Percentiles rank a stretch among this genome's conserved stretches.
phyloP scores from a whole-genome alignment of 2,888 invertebrate species.

The Lymantria monacha region DNA sequence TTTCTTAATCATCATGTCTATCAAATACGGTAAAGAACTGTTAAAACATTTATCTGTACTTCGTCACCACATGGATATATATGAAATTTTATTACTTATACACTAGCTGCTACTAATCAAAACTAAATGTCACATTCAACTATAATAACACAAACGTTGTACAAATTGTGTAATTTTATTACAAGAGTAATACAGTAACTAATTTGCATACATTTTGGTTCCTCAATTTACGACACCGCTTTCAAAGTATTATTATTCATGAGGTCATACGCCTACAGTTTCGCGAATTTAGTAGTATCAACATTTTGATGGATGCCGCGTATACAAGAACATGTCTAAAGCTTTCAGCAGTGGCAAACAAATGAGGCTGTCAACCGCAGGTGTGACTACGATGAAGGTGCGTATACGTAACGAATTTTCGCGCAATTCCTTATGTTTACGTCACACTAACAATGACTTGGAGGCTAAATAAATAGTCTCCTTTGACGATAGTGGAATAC shows the following conservation, averaged over 20 bases:
- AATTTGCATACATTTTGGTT: neutral
- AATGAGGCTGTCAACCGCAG: constrained; percentile 74
- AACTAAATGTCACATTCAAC: neutral
- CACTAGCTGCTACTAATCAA: neutral
- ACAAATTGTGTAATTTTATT: neutral
- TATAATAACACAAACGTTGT: neutral
- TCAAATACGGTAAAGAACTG: no score
- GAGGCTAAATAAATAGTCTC: no score
- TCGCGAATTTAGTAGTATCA: constrained; percentile 11
- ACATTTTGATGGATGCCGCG: constrained; percentile 31
- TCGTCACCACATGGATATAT: no score
- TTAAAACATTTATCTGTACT: no score
- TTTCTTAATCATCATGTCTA: no score
- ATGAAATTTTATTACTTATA: no score
- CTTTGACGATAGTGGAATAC: no score
- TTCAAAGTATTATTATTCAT: neutral
- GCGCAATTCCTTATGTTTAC: constrained; percentile 38
- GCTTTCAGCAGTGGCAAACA: constrained; percentile 53
- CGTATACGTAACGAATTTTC: constrained; percentile 55
- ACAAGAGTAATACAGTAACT: neutral
- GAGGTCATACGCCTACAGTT: neutral
- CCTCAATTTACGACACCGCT: neutral
- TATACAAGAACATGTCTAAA: constrained; percentile 30
- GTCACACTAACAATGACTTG: constrained; percentile 11
- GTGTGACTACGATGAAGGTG: constrained; percentile 43